phyloP scores from a whole-genome alignment of 2,888 invertebrate species.

The Himalopsyche kuldschensis region DNA sequence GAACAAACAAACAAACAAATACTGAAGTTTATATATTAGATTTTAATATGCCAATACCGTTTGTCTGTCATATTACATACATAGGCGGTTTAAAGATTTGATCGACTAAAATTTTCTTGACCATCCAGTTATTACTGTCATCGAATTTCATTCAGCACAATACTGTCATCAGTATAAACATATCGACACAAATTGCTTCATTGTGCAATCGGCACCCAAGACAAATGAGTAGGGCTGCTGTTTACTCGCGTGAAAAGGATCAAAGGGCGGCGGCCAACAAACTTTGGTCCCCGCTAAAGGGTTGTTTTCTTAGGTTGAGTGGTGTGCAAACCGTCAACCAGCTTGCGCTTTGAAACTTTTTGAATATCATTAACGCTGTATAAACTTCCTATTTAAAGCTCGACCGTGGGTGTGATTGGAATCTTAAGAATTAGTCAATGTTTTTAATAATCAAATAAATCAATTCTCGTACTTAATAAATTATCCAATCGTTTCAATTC shows the following conservation, averaged over 20 bases:
- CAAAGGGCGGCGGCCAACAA: neutral
- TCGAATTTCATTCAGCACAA: neutral
- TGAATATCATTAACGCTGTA: conserved; percentile 27
- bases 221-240: neutral
- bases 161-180: neutral
- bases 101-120: too few species aligned
- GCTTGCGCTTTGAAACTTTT: conserved; percentile 10
- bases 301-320: conserved; percentile 18
- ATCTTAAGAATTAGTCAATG: too few species aligned
- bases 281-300: neutral
- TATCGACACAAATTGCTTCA: neutral
- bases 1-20: too few species aligned
- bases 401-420: neutral
- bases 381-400: conserved; percentile 13
- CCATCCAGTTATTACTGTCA: neutral
- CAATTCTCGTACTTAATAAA: too few species aligned
- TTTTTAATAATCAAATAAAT: too few species aligned
- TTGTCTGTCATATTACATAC: too few species aligned
- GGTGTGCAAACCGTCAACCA: conserved; percentile 9
- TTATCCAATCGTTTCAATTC: too few species aligned
- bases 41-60: too few species aligned
- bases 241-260: neutral
- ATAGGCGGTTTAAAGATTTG: too few species aligned
- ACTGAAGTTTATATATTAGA: too few species aligned
- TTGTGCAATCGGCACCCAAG: neutral